phyloP scores from a whole-genome alignment of 2,797 vertebrate species.

The Melanogrammus aeglefinus region DNA sequence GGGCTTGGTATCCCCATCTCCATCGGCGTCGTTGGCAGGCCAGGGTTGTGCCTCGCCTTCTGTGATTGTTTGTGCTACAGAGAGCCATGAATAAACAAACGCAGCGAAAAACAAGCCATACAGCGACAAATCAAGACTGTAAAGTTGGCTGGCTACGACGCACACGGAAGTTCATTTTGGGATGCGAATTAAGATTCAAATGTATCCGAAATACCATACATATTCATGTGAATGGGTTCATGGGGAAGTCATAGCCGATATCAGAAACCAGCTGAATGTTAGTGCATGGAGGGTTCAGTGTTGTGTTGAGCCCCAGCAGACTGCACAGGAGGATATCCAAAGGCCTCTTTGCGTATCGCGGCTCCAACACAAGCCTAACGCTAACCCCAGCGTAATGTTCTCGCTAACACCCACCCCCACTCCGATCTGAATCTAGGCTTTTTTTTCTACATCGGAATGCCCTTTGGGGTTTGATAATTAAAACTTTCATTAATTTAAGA shows the following conservation, averaged over 20 bases:
- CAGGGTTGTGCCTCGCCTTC: not conserved
- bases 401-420: not conserved
- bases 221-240: too few species aligned
- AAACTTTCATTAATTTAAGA: slow-evolving; percentile 67
- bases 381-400: not conserved
- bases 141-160: not conserved
- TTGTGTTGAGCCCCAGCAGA: too few species aligned
- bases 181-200: not conserved
- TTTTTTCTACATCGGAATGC: slow-evolving; percentile 46
- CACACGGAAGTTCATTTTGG: not conserved
- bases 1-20: not conserved
- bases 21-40: not conserved
- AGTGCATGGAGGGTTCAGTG: too few species aligned
- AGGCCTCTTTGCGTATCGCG: too few species aligned
- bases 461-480: slow-evolving; percentile 62
- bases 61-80: not conserved
- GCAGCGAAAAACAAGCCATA: too few species aligned
- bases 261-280: too few species aligned
- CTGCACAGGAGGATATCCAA: too few species aligned
- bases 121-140: too few species aligned
- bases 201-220: not conserved
- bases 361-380: too few species aligned
- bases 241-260: too few species aligned
- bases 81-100: not conserved
- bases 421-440: slow-evolving; percentile 40